A percentile compares a stretch with the other conserved stretches of the same genome.
Evolutionary conservation across 1,140 invertebrate genomes (phyloP).

Genomic region (Polyergus mexicanus): DNA sequence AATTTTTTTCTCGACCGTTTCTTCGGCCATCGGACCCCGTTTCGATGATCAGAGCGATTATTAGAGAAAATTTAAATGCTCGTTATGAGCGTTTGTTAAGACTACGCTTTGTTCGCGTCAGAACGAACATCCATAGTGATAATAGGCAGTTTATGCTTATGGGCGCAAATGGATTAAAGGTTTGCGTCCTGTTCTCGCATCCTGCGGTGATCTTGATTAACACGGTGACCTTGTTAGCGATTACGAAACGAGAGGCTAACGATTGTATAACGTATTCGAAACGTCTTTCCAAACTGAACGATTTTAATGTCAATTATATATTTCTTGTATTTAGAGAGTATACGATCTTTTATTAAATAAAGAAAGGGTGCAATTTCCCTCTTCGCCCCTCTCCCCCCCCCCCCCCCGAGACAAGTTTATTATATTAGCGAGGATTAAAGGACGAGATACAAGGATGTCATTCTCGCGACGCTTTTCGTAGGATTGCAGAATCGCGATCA

Average conservation of each 20-base stretch:
- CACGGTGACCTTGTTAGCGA: slow-evolving; percentile 35
- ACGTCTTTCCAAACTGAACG: background rate
- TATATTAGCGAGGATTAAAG: slow-evolving; percentile 15
- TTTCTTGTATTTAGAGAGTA: background rate
- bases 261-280: background rate
- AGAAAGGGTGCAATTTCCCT: background rate
- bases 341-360: background rate
- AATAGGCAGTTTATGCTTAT: slow-evolving; percentile 63
- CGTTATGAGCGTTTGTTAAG: background rate
- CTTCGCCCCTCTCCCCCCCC: no score
- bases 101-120: background rate
- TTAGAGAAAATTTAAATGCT: background rate
- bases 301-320: background rate
- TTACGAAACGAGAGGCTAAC: slow-evolving; percentile 19
- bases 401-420: background rate
- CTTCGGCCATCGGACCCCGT: background rate
- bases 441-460: background rate
- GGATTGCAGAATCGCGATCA: background rate
- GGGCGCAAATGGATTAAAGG: slow-evolving; percentile 72
- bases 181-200: slow-evolving; percentile 62
- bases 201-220: slow-evolving; percentile 46
- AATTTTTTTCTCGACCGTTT: background rate
- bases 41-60: background rate
- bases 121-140: background rate
- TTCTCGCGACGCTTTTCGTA: background rate